Percentiles rank a stretch among this genome's conserved stretches.
Conservation (phyloP, 2,113 vertebrate species). For the Chionomys nivalis region DNA sequence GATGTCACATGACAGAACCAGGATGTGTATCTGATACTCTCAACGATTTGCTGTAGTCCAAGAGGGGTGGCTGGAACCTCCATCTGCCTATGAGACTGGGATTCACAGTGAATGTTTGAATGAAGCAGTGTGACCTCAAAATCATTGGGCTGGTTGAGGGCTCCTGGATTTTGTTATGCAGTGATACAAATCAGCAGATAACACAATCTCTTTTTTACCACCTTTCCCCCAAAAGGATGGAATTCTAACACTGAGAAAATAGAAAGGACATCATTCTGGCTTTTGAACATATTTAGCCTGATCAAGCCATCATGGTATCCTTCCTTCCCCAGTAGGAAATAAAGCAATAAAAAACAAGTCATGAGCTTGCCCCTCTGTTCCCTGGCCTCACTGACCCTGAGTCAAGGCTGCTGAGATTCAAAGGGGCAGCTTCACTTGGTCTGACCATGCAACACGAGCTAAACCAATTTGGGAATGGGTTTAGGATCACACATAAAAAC, state of each 20-base stretch:
- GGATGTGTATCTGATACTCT: background rate
- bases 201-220: background rate
- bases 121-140: background rate
- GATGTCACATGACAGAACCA: background rate
- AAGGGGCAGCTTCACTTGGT: background rate
- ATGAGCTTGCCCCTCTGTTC: background rate
- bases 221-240: background rate
- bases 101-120: background rate
- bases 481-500: background rate
- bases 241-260: background rate
- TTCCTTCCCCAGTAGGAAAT: background rate
- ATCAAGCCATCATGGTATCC: background rate
- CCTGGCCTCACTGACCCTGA: background rate
- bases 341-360: background rate
- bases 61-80: background rate
- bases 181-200: background rate
- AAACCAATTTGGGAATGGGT: background rate
- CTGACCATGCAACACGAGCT: background rate
- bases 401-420: background rate
- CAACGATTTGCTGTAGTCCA: background rate
- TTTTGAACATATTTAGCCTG: slow-evolving; percentile 6
- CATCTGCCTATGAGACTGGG: background rate
- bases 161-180: background rate
- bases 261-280: no score
- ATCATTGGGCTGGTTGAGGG: background rate